phyloP scores from a whole-genome alignment of 1,140 invertebrate genomes.

The Drosophila nasuta region DNA sequence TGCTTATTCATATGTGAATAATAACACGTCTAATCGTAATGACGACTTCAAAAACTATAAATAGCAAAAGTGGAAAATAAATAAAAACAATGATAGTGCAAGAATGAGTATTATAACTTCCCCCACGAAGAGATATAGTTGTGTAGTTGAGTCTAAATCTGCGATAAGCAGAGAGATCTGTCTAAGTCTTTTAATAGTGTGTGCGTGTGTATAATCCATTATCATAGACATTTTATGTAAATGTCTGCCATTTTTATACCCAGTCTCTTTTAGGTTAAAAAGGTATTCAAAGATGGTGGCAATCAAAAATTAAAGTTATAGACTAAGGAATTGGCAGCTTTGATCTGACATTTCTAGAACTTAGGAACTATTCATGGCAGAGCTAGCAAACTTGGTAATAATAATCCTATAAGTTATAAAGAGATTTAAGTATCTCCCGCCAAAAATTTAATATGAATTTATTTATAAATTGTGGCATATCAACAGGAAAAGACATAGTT shows the following conservation, averaged over 20 bases:
- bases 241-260: background rate
- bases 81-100: constrained; percentile 57
- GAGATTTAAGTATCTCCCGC: too few relatives aligned
- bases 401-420: too few relatives aligned
- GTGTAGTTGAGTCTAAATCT: background rate
- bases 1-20: too few relatives aligned
- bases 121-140: background rate
- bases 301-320: background rate
- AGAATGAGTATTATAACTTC: background rate
- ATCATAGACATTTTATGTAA: constrained; percentile 5
- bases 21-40: background rate
- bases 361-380: too few relatives aligned
- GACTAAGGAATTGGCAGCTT: too few relatives aligned
- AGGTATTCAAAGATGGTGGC: background rate
- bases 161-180: constrained; percentile 4
- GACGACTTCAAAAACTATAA: constrained; percentile 11
- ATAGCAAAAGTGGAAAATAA: constrained; percentile 2
- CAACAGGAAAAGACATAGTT: too few relatives aligned
- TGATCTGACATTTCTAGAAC: too few relatives aligned
- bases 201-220: background rate
- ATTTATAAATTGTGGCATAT: too few relatives aligned
- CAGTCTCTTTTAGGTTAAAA: too few relatives aligned
- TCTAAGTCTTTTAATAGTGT: background rate
- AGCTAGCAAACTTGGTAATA: too few relatives aligned
- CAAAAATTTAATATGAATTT: too few relatives aligned